Evolutionary conservation across 2,113 vertebrate species (phyloP), one percentile per base, ranked within the genome.

Genomic region (Phalacrocorax carbo): DNA sequence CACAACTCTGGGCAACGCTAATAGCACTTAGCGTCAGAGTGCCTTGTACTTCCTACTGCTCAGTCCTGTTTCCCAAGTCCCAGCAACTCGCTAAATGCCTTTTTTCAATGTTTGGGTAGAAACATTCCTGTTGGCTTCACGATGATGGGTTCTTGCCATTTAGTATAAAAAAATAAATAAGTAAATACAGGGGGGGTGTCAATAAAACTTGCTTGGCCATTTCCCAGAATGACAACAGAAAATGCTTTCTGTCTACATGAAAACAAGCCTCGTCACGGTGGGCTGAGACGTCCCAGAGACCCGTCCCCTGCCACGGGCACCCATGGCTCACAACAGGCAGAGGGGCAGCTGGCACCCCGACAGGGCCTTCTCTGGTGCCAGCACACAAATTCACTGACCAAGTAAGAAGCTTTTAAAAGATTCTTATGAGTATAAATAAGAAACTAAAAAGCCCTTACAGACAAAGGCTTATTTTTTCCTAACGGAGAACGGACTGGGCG

Each of bases 351-450:
- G 20, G 40, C 66, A 38, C 10, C 25, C 1, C 1, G 8, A 17
- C 62, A 1, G 3, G 18, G 32, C 22, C 25, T 21, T 9, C 36
- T 0, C 0, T 5, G 1, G 57, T 30, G 34, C 42, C 14, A 9
- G 42, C 4, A 2, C 65, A 42, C 38, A 79, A 40, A 58, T 4
- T 7, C 29, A 14, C 25, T 18, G 16, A 49, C 22, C 2, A 1
- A 16, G 27, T 2, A 14, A 57, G 9, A 34, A n/a, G 46, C 16
- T 61, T 21, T 29, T 32, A 10, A 13, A 82, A 81, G 40, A 27
- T 44, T 27, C 20, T 32, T 25, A 9, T 1, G 2, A 20, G 5
- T 32, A 22, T 3, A n/a, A 55, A 38, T 11, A 44, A 42, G 40
- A 89, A 84, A 32, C 36, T 26, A 13, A 29, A 40, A 46, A 69